phyloP scores from a whole-genome alignment of 2,888 invertebrate genomes.

The Tetheella fluctuosa region DNA sequence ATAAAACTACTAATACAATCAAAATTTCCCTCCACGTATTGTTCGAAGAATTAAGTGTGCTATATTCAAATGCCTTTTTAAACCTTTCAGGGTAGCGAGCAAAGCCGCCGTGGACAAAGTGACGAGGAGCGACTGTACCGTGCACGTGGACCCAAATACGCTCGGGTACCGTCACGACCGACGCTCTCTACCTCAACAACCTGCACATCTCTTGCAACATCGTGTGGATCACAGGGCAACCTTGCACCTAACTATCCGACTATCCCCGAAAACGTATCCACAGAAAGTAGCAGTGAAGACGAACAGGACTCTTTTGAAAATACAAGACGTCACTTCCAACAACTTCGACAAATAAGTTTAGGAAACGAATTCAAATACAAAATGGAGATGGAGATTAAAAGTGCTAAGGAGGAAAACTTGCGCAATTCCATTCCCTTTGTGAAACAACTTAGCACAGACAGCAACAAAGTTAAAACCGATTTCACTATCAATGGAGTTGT shows the following conservation, averaged over 20 bases:
- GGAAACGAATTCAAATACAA: conserved; percentile 86
- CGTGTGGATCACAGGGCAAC: conserved; percentile 77
- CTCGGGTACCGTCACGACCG: conserved; percentile 76
- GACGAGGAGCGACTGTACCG: conserved; percentile 77
- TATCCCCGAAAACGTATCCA: conserved; percentile 71
- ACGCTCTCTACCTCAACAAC: conserved; percentile 85
- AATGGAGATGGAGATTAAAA: conserved; percentile 87
- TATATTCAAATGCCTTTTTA: conserved; percentile 18
- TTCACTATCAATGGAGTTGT: conserved; percentile 75
- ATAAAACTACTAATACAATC: conserved; percentile 15
- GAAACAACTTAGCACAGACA: conserved; percentile 84
- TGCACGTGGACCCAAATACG: conserved; percentile 75
- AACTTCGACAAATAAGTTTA: conserved; percentile 85
- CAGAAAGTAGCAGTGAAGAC: conserved; percentile 80
- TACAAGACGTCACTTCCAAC: conserved; percentile 85
- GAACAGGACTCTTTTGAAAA: conserved; percentile 82
- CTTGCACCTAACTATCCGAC: conserved; percentile 74
- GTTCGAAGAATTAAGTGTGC: not conserved
- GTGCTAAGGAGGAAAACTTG: conserved; percentile 84
- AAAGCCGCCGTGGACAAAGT: conserved; percentile 68
- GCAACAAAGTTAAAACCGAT: conserved; percentile 81
- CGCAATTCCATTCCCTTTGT: conserved; percentile 85
- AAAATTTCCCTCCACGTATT: not conserved
- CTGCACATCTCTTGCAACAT: conserved; percentile 84
- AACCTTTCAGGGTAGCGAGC: conserved; percentile 74